Conservation (phyloP, 30 jellyfish, hydroid and myxozoan species). For the Cassiopea andromeda region DNA sequence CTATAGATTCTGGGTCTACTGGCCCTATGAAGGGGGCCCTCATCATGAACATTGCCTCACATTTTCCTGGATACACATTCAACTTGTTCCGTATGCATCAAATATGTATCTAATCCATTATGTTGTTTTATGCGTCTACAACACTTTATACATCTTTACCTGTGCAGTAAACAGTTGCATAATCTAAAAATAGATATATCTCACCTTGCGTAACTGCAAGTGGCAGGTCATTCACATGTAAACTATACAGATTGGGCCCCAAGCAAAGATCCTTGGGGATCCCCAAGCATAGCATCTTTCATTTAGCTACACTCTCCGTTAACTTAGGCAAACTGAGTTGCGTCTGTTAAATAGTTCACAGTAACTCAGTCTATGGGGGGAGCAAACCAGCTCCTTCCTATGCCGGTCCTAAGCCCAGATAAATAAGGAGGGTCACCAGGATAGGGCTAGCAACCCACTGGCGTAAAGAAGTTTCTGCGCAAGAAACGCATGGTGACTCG, state of each 20-base stretch:
- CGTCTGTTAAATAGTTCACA: constrained; percentile 55
- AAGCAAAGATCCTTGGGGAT: constrained; percentile 71
- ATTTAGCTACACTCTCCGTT: constrained; percentile 50
- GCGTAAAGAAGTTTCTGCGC: background rate
- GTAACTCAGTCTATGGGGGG: background rate
- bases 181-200: constrained; percentile 39
- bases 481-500: background rate
- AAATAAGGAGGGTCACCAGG: background rate
- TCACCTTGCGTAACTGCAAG: constrained; percentile 32
- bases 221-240: constrained; percentile 73
- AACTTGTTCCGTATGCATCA: constrained; percentile 66
- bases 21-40: constrained; percentile 66
- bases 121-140: constrained; percentile 65
- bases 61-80: constrained; percentile 53
- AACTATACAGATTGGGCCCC: constrained; percentile 51
- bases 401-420: background rate
- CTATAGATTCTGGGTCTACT: constrained; percentile 60
- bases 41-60: constrained; percentile 42
- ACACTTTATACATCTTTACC: constrained; percentile 61
- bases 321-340: constrained; percentile 58
- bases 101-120: constrained; percentile 55
- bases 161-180: constrained; percentile 61
- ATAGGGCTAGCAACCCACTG: background rate
- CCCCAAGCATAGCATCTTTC: constrained; percentile 48
- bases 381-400: background rate